Conservation (phyloP, 2,113 vertebrate species). For the Loxodonta africana region DNA sequence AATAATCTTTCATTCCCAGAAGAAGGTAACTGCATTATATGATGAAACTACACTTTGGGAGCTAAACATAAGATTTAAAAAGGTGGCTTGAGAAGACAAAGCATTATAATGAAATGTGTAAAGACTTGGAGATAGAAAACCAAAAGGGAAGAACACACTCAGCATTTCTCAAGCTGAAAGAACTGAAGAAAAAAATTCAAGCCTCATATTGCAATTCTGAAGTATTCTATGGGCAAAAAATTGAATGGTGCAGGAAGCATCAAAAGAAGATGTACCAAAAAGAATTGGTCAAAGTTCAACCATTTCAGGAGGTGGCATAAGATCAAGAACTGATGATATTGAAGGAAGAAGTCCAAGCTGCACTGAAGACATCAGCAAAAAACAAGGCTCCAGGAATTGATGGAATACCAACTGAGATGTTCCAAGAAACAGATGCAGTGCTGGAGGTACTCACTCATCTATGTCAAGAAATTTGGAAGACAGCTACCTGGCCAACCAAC, state of each 20-base stretch:
- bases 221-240: too few species aligned
- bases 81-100: not conserved
- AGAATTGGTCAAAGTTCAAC: not conserved
- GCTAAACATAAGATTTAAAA: not conserved
- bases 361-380: not conserved
- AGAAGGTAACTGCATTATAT: slow-evolving; percentile 64
- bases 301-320: not conserved
- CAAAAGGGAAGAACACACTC: not conserved
- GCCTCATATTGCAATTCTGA: not conserved
- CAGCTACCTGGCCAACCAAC: not conserved
- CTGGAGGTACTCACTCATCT: not conserved
- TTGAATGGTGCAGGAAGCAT: too few species aligned
- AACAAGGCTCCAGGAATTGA: not conserved
- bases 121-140: not conserved
- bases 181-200: not conserved
- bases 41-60: slow-evolving; percentile 16
- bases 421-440: not conserved
- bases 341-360: not conserved
- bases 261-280: not conserved
- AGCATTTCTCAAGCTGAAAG: not conserved
- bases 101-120: not conserved
- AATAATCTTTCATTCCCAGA: slow-evolving; percentile 62
- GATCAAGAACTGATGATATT: not conserved
- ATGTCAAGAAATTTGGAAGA: not conserved
- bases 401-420: not conserved